These are phyloP conservation scores for Tanytarsus gracilentus DNA, from an alignment of 2,888 invertebrate species.

Conservation along the genomic window DNA sequence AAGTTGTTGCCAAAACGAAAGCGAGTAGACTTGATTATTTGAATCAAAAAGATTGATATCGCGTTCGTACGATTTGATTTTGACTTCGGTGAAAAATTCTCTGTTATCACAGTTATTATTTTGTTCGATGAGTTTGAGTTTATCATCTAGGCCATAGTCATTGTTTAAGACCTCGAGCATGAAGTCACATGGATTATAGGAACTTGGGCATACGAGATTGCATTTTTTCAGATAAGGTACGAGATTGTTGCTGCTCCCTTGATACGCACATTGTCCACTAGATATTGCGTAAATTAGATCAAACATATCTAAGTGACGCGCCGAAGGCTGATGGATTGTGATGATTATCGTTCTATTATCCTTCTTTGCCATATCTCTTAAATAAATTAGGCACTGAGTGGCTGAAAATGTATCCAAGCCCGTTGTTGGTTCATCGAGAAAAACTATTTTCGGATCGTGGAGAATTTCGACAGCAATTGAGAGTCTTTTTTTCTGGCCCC, in stretches of 20 bases:
- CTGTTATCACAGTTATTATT: constrained; percentile 52
- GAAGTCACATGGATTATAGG: constrained; percentile 79
- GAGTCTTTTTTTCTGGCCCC: constrained; percentile 82
- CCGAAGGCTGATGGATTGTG: constrained; percentile 88
- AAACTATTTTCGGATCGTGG: constrained; percentile 85
- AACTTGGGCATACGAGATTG: constrained; percentile 69
- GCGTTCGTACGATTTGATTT: too few species aligned
- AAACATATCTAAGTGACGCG: constrained; percentile 75
- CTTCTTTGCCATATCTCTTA: constrained; percentile 71
- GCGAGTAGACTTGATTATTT: background rate
- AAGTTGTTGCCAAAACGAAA: background rate
- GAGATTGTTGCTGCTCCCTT: constrained; percentile 65
- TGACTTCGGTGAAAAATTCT: too few species aligned
- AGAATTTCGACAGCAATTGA: constrained; percentile 85
- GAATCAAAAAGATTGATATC: too few species aligned
- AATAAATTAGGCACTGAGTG: constrained; percentile 67
- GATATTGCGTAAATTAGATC: constrained; percentile 79
- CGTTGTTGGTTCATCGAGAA: constrained; percentile 93
- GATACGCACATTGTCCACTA: constrained; percentile 70
- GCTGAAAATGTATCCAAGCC: constrained; percentile 74
- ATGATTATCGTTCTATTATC: constrained; percentile 82
- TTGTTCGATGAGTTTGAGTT: constrained; percentile 48
- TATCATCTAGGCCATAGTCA: constrained; percentile 57
- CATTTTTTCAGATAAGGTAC: constrained; percentile 65
- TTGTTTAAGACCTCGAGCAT: constrained; percentile 75